A percentile compares a stretch with the other conserved stretches of the same genome.
phyloP scores from a whole-genome alignment of 2,888 invertebrate genomes.

The Yponomeuta plumbellus region DNA sequence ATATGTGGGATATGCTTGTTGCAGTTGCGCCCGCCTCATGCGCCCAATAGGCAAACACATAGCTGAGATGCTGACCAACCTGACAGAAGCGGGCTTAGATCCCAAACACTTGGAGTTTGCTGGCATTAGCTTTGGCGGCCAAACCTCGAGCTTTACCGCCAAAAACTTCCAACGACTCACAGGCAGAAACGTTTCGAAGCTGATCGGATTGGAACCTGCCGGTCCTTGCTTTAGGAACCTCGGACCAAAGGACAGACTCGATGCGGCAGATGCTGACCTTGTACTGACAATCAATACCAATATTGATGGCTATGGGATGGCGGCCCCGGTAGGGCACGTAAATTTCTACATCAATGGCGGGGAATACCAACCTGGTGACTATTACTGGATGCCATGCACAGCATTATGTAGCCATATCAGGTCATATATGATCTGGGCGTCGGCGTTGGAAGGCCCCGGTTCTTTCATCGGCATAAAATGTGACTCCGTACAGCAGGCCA shows the following conservation, averaged over 20 bases:
- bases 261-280: conserved; percentile 51
- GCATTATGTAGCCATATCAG: conserved; percentile 20
- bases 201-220: conserved; percentile 52
- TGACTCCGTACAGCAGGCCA: conserved; percentile 16
- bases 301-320: conserved; percentile 55
- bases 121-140: conserved; percentile 53
- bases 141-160: conserved; percentile 52
- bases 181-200: conserved; percentile 42
- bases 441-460: conserved; percentile 5
- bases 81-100: conserved; percentile 43
- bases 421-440: conserved; percentile 5
- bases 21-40: conserved; percentile 45
- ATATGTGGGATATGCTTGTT: too few species aligned
- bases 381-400: conserved; percentile 17
- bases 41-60: conserved; percentile 42
- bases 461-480: conserved; percentile 17
- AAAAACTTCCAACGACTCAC: conserved; percentile 44
- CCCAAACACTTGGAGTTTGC: conserved; percentile 47
- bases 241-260: conserved; percentile 45
- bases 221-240: conserved; percentile 47
- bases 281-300: conserved; percentile 51
- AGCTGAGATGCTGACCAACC: conserved; percentile 48
- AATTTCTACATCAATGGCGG: conserved; percentile 57
- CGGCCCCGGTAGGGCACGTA: conserved; percentile 51
- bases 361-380: conserved; percentile 18